Percentiles rank a stretch among this genome's conserved stretches.
phyloP scores from a whole-genome alignment of 2,888 invertebrate species.

The Cremastinae sp. region DNA sequence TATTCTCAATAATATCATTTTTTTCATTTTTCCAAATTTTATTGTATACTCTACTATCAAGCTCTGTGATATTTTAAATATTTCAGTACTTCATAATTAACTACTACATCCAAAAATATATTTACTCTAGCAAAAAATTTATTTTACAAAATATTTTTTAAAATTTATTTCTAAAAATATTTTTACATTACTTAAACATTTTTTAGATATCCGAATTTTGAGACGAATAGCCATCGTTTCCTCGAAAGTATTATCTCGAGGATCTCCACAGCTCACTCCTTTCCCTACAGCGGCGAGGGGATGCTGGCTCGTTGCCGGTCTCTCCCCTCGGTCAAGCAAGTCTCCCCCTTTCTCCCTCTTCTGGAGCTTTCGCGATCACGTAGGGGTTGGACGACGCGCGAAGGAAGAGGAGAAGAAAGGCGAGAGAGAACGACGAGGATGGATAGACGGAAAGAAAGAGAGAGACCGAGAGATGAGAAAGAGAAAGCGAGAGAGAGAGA shows the following conservation, averaged over 20 bases:
- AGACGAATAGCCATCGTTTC: slow-evolving; percentile 24
- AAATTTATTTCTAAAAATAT: too few species aligned
- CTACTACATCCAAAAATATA: too few species aligned
- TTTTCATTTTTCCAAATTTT: too few species aligned
- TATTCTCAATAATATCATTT: too few species aligned
- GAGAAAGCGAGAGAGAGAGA: slow-evolving; percentile 67
- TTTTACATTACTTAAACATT: too few species aligned
- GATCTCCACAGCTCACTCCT: slow-evolving; percentile 45
- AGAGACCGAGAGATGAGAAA: too few species aligned
- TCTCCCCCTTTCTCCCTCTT: slow-evolving; percentile 23
- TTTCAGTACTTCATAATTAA: too few species aligned
- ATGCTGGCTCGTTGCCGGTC: slow-evolving; percentile 42
- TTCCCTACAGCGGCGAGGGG: slow-evolving; percentile 34
- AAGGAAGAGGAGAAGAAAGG: slow-evolving; percentile 68
- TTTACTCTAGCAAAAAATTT: too few species aligned
- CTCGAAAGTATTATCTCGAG: slow-evolving; percentile 12
- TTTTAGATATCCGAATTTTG: slow-evolving; percentile 1
- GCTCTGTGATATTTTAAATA: too few species aligned
- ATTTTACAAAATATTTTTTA: too few species aligned
- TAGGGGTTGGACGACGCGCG: slow-evolving; percentile 61
- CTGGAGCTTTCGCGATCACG: slow-evolving; percentile 49
- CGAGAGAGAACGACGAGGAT: slow-evolving; percentile 67
- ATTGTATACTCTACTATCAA: too few species aligned
- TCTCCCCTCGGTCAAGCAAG: slow-evolving; percentile 61
- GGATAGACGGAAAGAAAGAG: slow-evolving; percentile 67